Evolutionary conservation across 1,140 invertebrate genomes (phyloP).

Genomic region (Hylaeus volcanicus): DNA sequence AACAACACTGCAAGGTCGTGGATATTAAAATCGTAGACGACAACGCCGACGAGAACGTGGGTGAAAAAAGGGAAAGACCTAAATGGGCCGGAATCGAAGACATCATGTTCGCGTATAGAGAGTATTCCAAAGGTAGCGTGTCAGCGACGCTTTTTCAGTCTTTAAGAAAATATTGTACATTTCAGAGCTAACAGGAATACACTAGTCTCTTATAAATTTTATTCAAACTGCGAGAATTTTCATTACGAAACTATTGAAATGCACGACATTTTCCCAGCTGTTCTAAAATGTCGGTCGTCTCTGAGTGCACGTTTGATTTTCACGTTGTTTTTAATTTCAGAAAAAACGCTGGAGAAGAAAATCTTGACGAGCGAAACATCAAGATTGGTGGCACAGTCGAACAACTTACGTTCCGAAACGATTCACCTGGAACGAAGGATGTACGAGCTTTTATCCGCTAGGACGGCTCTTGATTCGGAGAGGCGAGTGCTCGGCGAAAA

Average conservation of each 20-base stretch:
- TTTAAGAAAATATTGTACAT: background rate
- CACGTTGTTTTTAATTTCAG: slow-evolving; percentile 59
- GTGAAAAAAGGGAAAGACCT: slow-evolving; percentile 57
- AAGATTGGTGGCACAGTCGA: slow-evolving; percentile 68
- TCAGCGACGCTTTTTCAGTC: background rate
- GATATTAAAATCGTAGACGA: slow-evolving; percentile 59
- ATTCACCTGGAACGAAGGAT: slow-evolving; percentile 70
- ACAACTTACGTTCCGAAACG: slow-evolving; percentile 72
- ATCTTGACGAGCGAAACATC: slow-evolving; percentile 72
- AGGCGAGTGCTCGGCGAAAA: slow-evolving; percentile 72
- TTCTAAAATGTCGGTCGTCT: too few relatives aligned
- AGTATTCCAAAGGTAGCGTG: slow-evolving; percentile 76
- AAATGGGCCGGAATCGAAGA: slow-evolving; percentile 78
- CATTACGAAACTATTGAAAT: too few relatives aligned
- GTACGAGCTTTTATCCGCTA: slow-evolving; percentile 70
- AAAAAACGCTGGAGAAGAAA: slow-evolving; percentile 73
- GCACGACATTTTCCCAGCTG: too few relatives aligned
- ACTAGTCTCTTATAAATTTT: too few relatives aligned
- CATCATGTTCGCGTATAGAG: slow-evolving; percentile 75
- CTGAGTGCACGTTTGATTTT: background rate
- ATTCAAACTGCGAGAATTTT: too few relatives aligned
- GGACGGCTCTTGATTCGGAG: slow-evolving; percentile 72
- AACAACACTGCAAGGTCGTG: slow-evolving; percentile 69
- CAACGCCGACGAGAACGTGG: slow-evolving; percentile 46
- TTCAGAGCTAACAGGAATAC: background rate